Evolutionary conservation across 2,888 invertebrate genomes (phyloP).

Genomic region (Perizoma affinitatum): DNA sequence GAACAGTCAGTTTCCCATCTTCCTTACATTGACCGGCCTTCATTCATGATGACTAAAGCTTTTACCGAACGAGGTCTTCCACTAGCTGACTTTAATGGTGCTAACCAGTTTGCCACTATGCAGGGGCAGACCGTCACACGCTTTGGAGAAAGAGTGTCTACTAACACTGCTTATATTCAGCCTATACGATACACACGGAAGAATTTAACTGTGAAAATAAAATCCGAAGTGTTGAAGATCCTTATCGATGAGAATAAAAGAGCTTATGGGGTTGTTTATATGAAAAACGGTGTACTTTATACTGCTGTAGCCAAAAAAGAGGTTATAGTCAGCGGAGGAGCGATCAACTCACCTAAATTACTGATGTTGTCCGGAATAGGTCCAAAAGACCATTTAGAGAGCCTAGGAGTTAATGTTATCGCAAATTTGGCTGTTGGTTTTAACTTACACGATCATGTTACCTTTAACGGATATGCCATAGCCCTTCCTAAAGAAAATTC

Average conservation of each 20-base stretch:
- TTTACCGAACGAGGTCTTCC: conserved; percentile 85
- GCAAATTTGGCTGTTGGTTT: conserved; percentile 65
- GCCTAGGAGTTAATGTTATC: conserved; percentile 52
- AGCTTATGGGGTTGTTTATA: conserved; percentile 62
- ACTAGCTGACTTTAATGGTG: conserved; percentile 81
- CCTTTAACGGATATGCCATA: conserved; percentile 75
- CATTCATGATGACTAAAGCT: conserved; percentile 79
- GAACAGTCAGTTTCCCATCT: conserved; percentile 85
- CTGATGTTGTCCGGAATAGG: conserved; percentile 71
- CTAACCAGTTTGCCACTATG: conserved; percentile 81
- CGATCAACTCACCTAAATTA: conserved; percentile 63
- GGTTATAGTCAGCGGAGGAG: conserved; percentile 62
- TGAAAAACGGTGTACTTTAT: conserved; percentile 41
- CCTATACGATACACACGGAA: conserved; percentile 83
- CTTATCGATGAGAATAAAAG: conserved; percentile 76
- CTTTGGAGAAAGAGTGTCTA: conserved; percentile 84
- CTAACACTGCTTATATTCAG: conserved; percentile 86
- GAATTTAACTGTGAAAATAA: conserved; percentile 77
- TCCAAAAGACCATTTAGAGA: conserved; percentile 56
- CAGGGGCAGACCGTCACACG: conserved; percentile 81
- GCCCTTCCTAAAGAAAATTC: conserved; percentile 78
- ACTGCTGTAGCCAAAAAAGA: conserved; percentile 63
- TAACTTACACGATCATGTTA: conserved; percentile 70
- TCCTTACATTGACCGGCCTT: conserved; percentile 84
- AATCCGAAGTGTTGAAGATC: conserved; percentile 81